Evolutionary conservation across 1,140 invertebrate genomes (phyloP), one percentile per base, ranked within the genome.

Genomic region (Musca domestica): DNA sequence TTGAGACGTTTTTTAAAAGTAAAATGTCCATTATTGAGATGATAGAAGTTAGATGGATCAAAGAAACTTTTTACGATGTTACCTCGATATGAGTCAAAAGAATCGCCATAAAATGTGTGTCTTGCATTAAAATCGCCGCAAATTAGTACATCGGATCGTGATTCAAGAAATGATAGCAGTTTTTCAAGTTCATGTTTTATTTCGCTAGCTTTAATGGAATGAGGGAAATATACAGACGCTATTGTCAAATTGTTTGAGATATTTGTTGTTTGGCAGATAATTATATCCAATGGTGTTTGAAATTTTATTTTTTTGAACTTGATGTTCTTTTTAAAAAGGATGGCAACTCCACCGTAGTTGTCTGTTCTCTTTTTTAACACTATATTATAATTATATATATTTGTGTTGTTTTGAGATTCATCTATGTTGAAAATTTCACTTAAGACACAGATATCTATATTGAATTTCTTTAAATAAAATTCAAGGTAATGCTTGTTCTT

Each of bases 111-210:
- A n/a, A n/a, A n/a, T 20, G n/a, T 47, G 14, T 14, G 19, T 14
- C 63, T 17, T 15, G 63, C 30, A 47, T 64, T 64, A 20, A 64
- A 64, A n/a, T 64, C 63, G n/a, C 63, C 63, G n/a, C 27, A 34
- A 5, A 64, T 27, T 10, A 64, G 14, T 9, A 64, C 63, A 23
- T 64, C 46, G 20, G n/a, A 27, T 34, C 22, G 7, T 10, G 19
- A 19, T 5, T 46, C 46, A 3, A 64, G 34, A 48, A 46, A 61
- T 4, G 2, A 20, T 20, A 64, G 30, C 3, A 64, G 9, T 64
- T 15, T 64, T n/a, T 19, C 34, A 10, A 46, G 17, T 30, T 30
- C 27, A 30, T 30, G 9, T 30, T 30, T 30, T 9, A 30, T 9
- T 30, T 30, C 27, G 27, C 9, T 4, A 4, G 27, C 27, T 30